Evolutionary conservation across 92 coral and sea anemone genomes (phyloP).

Genomic region (Bergia sp.): DNA sequence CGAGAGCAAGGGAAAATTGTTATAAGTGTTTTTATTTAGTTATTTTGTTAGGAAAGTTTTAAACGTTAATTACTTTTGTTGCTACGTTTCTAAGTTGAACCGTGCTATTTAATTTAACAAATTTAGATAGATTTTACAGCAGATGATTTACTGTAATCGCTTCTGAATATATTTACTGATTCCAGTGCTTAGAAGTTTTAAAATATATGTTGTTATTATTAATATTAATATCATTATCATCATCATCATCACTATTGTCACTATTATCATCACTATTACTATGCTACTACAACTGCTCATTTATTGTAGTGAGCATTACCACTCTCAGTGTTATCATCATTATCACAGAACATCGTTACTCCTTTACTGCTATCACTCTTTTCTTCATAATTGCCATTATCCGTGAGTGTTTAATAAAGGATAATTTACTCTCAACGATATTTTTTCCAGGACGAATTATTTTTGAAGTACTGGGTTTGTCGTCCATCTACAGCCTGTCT

Average conservation of each 20-base stretch:
- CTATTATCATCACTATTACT: background rate
- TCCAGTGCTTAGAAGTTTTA: too few relatives aligned
- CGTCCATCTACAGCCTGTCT: slow-evolving; percentile 53
- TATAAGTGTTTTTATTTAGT: too few relatives aligned
- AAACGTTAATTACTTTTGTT: too few relatives aligned
- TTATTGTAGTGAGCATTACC: background rate
- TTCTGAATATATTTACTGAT: too few relatives aligned
- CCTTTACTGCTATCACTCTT: background rate
- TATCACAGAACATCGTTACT: too few relatives aligned
- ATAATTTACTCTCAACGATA: background rate
- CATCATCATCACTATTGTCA: background rate
- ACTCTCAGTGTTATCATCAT: background rate
- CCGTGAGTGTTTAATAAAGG: background rate
- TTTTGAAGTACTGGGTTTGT: slow-evolving; percentile 71
- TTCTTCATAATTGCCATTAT: background rate
- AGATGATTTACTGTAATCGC: too few relatives aligned
- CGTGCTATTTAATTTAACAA: too few relatives aligned
- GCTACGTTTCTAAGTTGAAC: too few relatives aligned
- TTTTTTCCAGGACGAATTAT: slow-evolving; percentile 64
- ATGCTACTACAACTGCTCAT: background rate
- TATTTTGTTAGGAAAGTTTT: too few relatives aligned
- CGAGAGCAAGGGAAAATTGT: too few relatives aligned
- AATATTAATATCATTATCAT: background rate
- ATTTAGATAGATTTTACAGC: too few relatives aligned
- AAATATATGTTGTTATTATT: too few relatives aligned